Percentiles rank a stretch among this genome's conserved stretches.
These are phyloP conservation scores for Rhimphoctona megacephalus DNA, from an alignment of 2,888 invertebrate species.

Conservation along the genomic window DNA sequence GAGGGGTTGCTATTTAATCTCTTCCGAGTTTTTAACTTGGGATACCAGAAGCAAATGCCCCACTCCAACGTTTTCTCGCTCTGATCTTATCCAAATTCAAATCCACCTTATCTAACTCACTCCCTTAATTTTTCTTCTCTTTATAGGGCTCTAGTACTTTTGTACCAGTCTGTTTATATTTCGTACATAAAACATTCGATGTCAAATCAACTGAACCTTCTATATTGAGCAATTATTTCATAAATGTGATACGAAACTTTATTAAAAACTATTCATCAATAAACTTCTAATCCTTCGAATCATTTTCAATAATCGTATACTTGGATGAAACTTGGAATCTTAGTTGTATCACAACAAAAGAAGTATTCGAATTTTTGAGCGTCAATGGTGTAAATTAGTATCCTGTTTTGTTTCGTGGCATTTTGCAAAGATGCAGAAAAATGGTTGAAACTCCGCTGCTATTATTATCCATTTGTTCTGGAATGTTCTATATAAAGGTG, in stretches of 20 bases:
- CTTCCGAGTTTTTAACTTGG: conserved; percentile 46
- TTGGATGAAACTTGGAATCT: too few relatives aligned
- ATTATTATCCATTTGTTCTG: not conserved
- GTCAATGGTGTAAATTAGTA: not conserved
- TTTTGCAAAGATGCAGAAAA: not conserved
- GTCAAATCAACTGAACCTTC: not conserved
- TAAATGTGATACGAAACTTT: too few relatives aligned
- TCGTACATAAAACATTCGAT: not conserved
- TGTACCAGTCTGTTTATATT: not conserved
- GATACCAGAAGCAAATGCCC: conserved; percentile 60
- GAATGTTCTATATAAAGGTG: conserved; percentile 13
- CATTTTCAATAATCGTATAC: too few relatives aligned
- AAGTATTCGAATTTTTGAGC: not conserved
- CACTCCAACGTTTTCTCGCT: not conserved
- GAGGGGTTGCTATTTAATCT: conserved; percentile 41
- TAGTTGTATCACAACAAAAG: too few relatives aligned
- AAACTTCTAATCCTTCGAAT: too few relatives aligned
- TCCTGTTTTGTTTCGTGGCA: not conserved
- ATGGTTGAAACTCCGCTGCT: not conserved
- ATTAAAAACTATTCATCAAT: too few relatives aligned
- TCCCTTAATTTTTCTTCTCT: conserved; percentile 25
- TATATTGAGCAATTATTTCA: not conserved
- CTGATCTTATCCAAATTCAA: conserved; percentile 58
- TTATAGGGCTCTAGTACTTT: not conserved
- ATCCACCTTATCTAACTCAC: conserved; percentile 53